These are phyloP conservation scores for Chrosomus eos DNA, from an alignment of 2,797 vertebrate species.

Conservation along the genomic window DNA sequence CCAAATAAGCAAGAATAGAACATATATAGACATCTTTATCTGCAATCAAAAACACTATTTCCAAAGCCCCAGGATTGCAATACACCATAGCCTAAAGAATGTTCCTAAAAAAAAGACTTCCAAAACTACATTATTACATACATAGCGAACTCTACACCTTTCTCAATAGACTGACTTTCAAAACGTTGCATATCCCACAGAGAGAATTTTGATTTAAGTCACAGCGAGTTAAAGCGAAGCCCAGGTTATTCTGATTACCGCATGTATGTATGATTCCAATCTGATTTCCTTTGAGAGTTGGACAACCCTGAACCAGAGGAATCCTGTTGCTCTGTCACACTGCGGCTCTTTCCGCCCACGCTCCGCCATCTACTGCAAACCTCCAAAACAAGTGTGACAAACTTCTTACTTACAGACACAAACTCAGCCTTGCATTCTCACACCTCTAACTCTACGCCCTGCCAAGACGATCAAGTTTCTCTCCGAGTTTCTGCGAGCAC, in stretches of 20 bases:
- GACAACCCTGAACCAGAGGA: conserved; percentile 47
- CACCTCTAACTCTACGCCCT: conserved; percentile 40
- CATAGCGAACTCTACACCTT: conserved; percentile 9
- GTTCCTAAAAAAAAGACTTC: neutral
- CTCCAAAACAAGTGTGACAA: conserved; percentile 46
- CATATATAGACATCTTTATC: neutral
- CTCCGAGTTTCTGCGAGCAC: conserved; percentile 15
- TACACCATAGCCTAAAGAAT: neutral
- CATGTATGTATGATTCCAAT: conserved; percentile 52
- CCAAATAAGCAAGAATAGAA: neutral
- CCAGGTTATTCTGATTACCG: conserved; percentile 50
- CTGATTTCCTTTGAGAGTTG: conserved; percentile 54
- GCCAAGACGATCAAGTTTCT: conserved; percentile 46
- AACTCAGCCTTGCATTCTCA: conserved; percentile 29
- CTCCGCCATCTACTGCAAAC: conserved; percentile 31
- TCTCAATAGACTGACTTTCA: conserved; percentile 24
- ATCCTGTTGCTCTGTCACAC: conserved; percentile 45
- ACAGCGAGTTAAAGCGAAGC: conserved; percentile 44
- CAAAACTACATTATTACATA: conserved; percentile 13
- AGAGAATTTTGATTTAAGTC: conserved; percentile 43
- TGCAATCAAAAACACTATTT: conserved; percentile 5
- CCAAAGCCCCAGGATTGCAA: neutral
- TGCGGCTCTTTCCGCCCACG: conserved; percentile 42
- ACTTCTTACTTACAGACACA: conserved; percentile 28
- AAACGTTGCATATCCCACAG: conserved; percentile 23